Percentiles rank a stretch among this genome's conserved stretches.
These are phyloP conservation scores for Crotalus helleri DNA, from an alignment of 2,113 vertebrate species.

Conservation along the genomic window DNA sequence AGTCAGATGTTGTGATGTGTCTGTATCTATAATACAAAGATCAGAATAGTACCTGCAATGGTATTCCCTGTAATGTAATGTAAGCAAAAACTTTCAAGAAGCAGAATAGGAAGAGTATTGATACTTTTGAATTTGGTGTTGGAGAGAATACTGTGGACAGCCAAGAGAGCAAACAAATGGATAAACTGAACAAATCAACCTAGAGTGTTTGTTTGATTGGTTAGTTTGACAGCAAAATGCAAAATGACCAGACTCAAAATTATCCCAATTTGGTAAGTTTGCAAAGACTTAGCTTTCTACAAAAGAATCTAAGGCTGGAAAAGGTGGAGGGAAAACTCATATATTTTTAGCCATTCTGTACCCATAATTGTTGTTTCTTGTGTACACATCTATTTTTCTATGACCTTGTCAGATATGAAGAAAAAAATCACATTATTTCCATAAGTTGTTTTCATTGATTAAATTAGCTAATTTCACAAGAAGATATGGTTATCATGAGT, in stretches of 20 bases:
- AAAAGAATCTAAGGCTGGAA: not conserved
- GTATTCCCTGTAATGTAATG: too few species aligned
- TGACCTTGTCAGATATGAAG: not conserved
- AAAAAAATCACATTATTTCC: not conserved
- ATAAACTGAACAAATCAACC: not conserved
- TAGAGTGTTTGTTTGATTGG: not conserved
- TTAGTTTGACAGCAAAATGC: not conserved
- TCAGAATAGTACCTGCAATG: too few species aligned
- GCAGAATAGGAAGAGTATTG: too few species aligned
- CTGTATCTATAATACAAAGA: too few species aligned
- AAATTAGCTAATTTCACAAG: not conserved
- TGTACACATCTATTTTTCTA: not conserved
- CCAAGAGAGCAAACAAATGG: not conserved
- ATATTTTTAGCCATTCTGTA: not conserved
- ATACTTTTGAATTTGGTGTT: too few species aligned
- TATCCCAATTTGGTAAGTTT: not conserved
- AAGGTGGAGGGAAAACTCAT: not conserved
- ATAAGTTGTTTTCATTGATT: not conserved
- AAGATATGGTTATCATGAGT: not conserved
- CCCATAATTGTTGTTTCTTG: not conserved
- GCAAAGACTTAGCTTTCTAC: not conserved
- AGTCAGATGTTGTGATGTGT: too few species aligned
- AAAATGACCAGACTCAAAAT: not conserved
- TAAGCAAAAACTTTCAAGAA: too few species aligned
- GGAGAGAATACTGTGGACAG: not conserved